These are phyloP conservation scores for Microdon myrmicae DNA, from an alignment of 2,888 invertebrate genomes.

Conservation along the genomic window DNA sequence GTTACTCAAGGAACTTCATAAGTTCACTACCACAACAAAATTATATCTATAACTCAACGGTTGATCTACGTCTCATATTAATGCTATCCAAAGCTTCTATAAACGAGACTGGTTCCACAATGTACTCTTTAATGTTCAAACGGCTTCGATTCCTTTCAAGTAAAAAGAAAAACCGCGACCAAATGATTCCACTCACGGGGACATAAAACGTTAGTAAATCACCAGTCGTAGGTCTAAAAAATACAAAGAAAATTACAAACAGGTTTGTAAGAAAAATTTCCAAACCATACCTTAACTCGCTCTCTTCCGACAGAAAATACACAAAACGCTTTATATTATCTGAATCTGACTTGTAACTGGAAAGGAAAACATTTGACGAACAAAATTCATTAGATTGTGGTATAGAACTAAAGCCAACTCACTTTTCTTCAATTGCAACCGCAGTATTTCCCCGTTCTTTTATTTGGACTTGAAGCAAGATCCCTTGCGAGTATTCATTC, in stretches of 20 bases:
- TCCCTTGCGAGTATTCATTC: conserved; percentile 73
- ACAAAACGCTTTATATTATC: conserved; percentile 57
- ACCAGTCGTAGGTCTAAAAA: conserved; percentile 71
- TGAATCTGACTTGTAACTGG: conserved; percentile 56
- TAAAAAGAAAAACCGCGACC: conserved; percentile 76
- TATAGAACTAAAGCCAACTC: conserved; percentile 29
- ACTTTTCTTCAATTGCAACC: conserved; percentile 57
- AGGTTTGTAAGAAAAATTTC: neutral
- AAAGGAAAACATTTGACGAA: neutral
- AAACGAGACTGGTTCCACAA: conserved; percentile 79
- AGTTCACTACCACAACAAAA: too few species aligned
- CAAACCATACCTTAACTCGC: conserved; percentile 56
- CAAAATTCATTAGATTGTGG: too few species aligned
- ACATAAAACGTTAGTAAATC: conserved; percentile 78
- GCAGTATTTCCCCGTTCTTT: conserved; percentile 55
- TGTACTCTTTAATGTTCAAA: conserved; percentile 77
- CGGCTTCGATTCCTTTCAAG: conserved; percentile 73
- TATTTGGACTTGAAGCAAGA: conserved; percentile 59
- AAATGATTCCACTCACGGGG: conserved; percentile 68
- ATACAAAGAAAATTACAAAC: neutral
- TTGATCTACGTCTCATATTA: neutral
- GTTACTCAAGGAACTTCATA: too few species aligned
- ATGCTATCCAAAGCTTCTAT: conserved; percentile 71
- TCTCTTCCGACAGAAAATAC: conserved; percentile 56
- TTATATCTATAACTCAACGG: too few species aligned